A percentile compares a stretch with the other conserved stretches of the same genome.
phyloP scores from a whole-genome alignment of 2,113 vertebrate species.

The Dipodomys merriami region DNA sequence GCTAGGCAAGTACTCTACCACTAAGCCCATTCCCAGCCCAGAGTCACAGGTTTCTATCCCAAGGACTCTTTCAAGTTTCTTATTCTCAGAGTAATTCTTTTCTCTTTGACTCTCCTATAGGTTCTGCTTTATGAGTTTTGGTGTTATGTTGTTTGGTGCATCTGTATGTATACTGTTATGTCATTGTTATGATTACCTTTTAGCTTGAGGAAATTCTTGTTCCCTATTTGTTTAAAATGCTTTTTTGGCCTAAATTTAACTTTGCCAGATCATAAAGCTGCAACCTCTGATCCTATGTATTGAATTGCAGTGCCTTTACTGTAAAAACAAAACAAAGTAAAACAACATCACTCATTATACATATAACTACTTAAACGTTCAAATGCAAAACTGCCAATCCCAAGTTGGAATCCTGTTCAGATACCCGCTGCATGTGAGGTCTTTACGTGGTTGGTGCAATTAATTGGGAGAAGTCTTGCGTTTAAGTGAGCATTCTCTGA shows the following conservation, averaged over 20 bases:
- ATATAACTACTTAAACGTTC: neutral
- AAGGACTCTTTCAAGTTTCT: no score
- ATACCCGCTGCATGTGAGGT: neutral
- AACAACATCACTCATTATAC: neutral
- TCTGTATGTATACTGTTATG: neutral
- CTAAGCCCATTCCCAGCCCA: no score
- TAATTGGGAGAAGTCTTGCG: neutral
- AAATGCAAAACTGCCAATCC: neutral
- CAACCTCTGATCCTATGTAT: neutral
- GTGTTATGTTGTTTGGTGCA: constrained; percentile 5
- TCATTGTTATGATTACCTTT: neutral
- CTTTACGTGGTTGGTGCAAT: neutral
- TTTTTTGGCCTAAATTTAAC: neutral
- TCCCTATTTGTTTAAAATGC: neutral
- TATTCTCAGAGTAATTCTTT: neutral
- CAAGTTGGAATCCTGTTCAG: neutral
- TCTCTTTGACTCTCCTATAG: neutral
- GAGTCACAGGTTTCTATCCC: no score
- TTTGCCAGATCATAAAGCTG: neutral
- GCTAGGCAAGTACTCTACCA: no score
- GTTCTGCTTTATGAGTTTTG: neutral
- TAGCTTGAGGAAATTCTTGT: neutral
- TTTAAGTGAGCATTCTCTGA: neutral
- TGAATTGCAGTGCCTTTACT: neutral
- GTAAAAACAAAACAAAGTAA: no score